phyloP scores from a whole-genome alignment of 2,888 invertebrate species.

The Papilio elwesi region DNA sequence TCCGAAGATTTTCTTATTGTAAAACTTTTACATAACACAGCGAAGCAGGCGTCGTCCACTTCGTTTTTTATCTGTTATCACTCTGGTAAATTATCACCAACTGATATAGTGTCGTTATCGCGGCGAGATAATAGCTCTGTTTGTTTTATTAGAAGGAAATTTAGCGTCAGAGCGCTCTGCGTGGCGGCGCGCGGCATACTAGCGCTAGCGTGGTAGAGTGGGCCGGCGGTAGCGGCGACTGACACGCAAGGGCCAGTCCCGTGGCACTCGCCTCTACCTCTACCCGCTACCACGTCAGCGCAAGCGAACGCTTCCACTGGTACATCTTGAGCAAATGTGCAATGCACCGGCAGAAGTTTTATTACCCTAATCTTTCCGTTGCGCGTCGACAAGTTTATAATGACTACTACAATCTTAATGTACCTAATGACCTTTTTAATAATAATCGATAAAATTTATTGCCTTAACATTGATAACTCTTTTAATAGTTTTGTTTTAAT shows the following conservation, averaged over 20 bases:
- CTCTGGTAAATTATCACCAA: slow-evolving; percentile 72
- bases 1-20: slow-evolving; percentile 57
- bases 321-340: slow-evolving; percentile 38
- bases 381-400: slow-evolving; percentile 32
- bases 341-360: slow-evolving; percentile 27
- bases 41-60: slow-evolving; percentile 71
- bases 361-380: slow-evolving; percentile 36
- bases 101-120: slow-evolving; percentile 78
- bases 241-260: slow-evolving; percentile 26
- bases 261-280: slow-evolving; percentile 42
- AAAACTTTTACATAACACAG: slow-evolving; percentile 73
- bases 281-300: slow-evolving; percentile 46
- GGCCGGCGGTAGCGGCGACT: slow-evolving; percentile 28
- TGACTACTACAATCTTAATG: slow-evolving; percentile 27
- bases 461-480: slow-evolving; percentile 13
- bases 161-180: slow-evolving; percentile 51
- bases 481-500: slow-evolving; percentile 12
- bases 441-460: slow-evolving; percentile 19
- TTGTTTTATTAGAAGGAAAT: slow-evolving; percentile 66
- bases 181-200: slow-evolving; percentile 68
- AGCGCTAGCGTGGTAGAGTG: slow-evolving; percentile 43
- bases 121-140: slow-evolving; percentile 73
- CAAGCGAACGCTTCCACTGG: slow-evolving; percentile 37
- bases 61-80: slow-evolving; percentile 77
- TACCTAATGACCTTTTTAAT: slow-evolving; percentile 27